Conservation (phyloP, 2,113 vertebrate species). For the Lonchura striata region DNA sequence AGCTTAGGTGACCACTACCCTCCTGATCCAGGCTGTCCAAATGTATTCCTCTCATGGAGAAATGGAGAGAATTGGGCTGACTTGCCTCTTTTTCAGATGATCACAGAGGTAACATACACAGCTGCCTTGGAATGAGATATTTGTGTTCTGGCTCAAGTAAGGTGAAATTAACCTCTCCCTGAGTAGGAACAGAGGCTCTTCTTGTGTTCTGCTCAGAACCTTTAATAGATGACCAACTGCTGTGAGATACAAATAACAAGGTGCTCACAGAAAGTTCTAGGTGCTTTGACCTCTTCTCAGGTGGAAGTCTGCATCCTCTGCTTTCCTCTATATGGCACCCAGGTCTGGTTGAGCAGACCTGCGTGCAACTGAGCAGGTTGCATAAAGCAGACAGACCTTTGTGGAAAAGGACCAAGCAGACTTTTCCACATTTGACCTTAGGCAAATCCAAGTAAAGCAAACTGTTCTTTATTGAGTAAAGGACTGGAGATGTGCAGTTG, state of each 20-base stretch:
- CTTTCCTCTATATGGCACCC: fast-evolving
- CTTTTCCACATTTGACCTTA: not conserved
- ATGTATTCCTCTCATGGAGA: not conserved
- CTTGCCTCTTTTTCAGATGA: not conserved
- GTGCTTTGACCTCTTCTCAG: not conserved
- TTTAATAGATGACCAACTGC: not conserved
- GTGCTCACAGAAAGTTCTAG: not conserved
- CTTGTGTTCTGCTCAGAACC: not conserved
- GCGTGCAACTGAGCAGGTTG: not conserved
- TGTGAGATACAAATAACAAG: not conserved
- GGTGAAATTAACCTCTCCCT: not conserved
- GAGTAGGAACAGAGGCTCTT: not conserved
- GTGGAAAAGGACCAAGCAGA: not conserved
- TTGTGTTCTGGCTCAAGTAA: not conserved
- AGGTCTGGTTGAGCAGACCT: not conserved
- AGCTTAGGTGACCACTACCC: not conserved
- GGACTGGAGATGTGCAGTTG: not conserved
- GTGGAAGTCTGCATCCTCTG: not conserved
- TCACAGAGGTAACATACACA: not conserved
- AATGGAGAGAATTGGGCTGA: not conserved
- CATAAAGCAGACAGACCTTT: not conserved
- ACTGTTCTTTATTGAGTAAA: not conserved
- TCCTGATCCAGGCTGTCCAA: not conserved
- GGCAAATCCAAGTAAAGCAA: not conserved
- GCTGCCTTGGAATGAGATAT: not conserved